Evolutionary conservation across 2,797 vertebrate genomes (phyloP).

Genomic region (Lithobates sylvaticus): DNA sequence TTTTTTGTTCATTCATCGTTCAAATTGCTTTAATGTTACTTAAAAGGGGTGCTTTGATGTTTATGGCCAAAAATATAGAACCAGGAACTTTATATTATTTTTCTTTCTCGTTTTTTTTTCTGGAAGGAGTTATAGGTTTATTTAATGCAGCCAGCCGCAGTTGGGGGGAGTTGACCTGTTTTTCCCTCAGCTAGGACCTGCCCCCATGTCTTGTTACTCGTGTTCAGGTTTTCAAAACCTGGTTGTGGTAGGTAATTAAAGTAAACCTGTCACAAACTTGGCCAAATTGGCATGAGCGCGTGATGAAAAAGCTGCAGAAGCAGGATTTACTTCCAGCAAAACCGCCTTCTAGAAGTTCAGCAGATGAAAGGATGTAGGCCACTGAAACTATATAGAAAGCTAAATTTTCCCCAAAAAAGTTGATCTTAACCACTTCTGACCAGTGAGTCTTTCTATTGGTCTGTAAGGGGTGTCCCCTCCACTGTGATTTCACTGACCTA

Average conservation of each 20-base stretch:
- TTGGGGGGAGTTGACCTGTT: conserved; percentile 13
- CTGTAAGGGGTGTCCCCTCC: too few relatives aligned
- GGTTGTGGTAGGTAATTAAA: not conserved
- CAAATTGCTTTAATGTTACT: conserved; percentile 31
- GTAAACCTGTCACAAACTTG: not conserved
- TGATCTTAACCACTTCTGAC: not conserved
- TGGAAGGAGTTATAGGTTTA: conserved; percentile 46
- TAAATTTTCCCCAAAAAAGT: not conserved
- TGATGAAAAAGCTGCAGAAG: not conserved
- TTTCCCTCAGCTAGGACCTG: not conserved
- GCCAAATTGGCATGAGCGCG: not conserved
- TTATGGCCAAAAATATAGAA: conserved; percentile 43
- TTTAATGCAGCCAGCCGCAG: conserved; percentile 5
- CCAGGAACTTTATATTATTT: conserved; percentile 31
- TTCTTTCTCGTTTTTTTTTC: conserved; percentile 39
- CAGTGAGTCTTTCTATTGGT: too few relatives aligned
- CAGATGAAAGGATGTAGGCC: not conserved
- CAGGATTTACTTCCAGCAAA: too few relatives aligned
- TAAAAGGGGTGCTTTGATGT: conserved; percentile 32
- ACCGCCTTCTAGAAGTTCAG: not conserved
- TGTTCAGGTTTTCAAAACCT: not conserved
- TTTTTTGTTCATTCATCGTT: conserved; percentile 50
- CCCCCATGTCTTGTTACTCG: not conserved
- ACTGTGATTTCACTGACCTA: too few relatives aligned
- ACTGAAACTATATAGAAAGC: too few relatives aligned